Base-by-base conservation (phyloP, 2,797 vertebrate species). In the Eulemur coronatus region DNA sequence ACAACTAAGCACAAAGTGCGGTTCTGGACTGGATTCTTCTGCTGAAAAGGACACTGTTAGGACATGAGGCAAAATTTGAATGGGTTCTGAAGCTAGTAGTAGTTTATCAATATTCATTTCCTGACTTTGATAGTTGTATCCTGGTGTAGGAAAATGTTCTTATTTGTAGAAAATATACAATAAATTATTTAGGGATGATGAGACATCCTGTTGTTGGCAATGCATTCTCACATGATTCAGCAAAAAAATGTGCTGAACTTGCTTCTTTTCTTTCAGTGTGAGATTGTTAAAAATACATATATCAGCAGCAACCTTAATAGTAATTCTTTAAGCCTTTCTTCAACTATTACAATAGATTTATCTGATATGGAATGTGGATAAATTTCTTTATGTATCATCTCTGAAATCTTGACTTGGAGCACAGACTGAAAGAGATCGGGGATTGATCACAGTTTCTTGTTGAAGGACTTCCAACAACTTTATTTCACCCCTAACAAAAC, bases 181-280 rank as follows among this genome's bases (percentile, higher is more conserved):
- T 92, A 80, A 87, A 87, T 94, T 94, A 95, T 96, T 73, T 94
- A 94, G 52, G 33, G 43, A 84, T 90, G 63, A 43, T 75, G 82
- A 94, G 38, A 84, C 33, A 91, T 87, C 50, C 78, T 46, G 9
- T 35, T 79, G 52, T 80, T 96, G 59, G 57, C 63, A 84, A 84
- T 46, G 84, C 87, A 67, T 82, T 84, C 57, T 69, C 24, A 86
- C 93, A 84, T 57, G 63, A 92, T 55, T 89, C 55, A 84, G 41
- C n/a, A 87, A 94, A 89, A 91, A 65, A 38, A 28, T 79, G 14
- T 89, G 30, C 24, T 24, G 12, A 85, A 41, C 69, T 84, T 87
- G 20, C 14, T 41, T 33, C n/a, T 69, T 86, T 55, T 69, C n/a
- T 79, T 26, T 90, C 75, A 82, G 41, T 82, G 46, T 94, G 80